A percentile compares a stretch with the other conserved stretches of the same genome.
Evolutionary conservation across 2,797 vertebrate genomes (phyloP).

Genomic region (Premnoplex brunnescens): DNA sequence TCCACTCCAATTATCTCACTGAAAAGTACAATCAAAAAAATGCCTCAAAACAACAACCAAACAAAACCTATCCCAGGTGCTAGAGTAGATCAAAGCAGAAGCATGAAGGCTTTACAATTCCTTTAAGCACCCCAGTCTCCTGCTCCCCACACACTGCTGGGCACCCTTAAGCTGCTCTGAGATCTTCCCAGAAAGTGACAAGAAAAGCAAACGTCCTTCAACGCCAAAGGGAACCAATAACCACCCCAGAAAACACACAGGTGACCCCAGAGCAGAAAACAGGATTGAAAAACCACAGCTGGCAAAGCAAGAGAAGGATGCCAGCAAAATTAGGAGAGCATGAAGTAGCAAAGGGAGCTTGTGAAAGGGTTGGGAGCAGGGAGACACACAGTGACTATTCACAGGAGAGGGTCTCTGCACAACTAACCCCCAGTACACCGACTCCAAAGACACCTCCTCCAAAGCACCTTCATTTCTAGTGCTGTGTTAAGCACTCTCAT

Average conservation of each 20-base stretch:
- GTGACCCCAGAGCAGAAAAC: neutral
- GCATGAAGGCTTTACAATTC: neutral
- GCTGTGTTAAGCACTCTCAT: neutral
- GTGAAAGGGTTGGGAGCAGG: neutral
- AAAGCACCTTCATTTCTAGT: neutral
- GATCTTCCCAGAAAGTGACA: neutral
- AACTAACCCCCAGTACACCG: neutral
- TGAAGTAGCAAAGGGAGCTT: neutral
- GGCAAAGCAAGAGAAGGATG: neutral
- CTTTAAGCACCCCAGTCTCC: neutral
- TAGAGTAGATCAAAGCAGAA: neutral
- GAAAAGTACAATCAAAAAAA: neutral
- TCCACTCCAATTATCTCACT: neutral
- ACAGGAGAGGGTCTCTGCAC: neutral
- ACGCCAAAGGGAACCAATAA: neutral
- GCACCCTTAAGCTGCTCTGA: neutral
- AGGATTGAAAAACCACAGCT: neutral
- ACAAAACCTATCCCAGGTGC: neutral
- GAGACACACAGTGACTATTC: neutral
- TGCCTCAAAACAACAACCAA: neutral
- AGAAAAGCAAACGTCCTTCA: neutral
- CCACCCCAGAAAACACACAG: neutral
- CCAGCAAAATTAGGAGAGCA: neutral
- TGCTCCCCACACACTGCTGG: neutral
- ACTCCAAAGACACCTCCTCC: neutral